Base-by-base conservation (phyloP, 2,888 invertebrate genomes). In the Globia sparganii region DNA sequence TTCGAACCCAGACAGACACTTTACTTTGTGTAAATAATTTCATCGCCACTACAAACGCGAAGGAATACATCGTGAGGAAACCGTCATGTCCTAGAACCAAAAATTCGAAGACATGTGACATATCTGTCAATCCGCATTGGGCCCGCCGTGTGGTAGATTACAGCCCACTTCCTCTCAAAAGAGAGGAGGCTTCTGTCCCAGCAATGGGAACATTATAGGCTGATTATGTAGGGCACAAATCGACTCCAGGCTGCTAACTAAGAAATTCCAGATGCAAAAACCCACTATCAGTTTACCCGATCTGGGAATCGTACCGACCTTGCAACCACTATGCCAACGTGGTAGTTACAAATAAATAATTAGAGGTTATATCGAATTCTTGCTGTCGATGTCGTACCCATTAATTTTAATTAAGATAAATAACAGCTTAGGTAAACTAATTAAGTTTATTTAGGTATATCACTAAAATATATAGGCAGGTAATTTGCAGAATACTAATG, bases 401-500 rank as follows among this genome's bases (percentile, higher is more conserved):
- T 28, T 70, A 1, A 70, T 70, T 53, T 25, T 25, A 70, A 28
- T 37, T 37, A 49, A 28, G 2, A 25, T 69, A 28, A 37, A 3
- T 2, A 46, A 53, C 9, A 53, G 28, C 34, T 49, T 46, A 37
- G 1, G 5, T 46, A 31, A 31, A 67, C 15, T 68, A 72, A 72
- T 68, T 68, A n/a, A 69, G 21, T 28, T 75, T 67, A 58, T 46
- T 59, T 40, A 34, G 2, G 3, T 34, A 49, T 15, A 18, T 69
- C 25, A 4, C n/a, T 46, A 49, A 58, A 28, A 25, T 46, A 58
- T 34, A 3, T 37, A 28, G 8, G 13, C 2, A 43, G 43, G 8
- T 21, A 6, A 43, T 65, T 58, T 64, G 9, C 43, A n/a, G 34
- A 81, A 75, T 75, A 62, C 11, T 64, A 64, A 67, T 69, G 43